Base-by-base conservation (phyloP, 2,797 vertebrate genomes). In the Melanitta fusca region DNA sequence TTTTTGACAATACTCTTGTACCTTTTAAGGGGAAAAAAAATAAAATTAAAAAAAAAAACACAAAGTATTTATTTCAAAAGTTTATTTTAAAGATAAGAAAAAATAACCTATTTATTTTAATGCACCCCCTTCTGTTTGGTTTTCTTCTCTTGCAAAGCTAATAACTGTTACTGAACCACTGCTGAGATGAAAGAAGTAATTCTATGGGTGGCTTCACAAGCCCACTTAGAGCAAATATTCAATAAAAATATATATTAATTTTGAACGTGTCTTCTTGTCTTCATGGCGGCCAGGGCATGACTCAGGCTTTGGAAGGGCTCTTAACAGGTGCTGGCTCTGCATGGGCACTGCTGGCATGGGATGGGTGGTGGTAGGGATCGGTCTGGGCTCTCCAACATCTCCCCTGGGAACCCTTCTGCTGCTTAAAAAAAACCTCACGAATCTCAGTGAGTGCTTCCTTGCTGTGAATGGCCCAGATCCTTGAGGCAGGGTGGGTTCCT, bases 1-100 rank as follows among this genome's bases (percentile, higher is more conserved):
- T 94, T 97, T 97, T 97, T 95, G 92, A 96, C 95, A 95, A 92
- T 75, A 88, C 90, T 96, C 96, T 96, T 96, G 71, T 94, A 97
- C 71, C 95, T 92, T 96, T 92, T 88, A 96, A 88, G 88, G 61
- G 38, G 34, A 78, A 89, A 68, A 43, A 43, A 13, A 62, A 39
- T 25, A 61, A 28, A 19, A 43, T 30, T 34, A 49, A 6, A 21
- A 39, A 92, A 72, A 66, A 57, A 27, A 27, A 57, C 49, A 49
- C 84, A 94, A 97, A 96, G 86, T 97, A 97, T 98, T 98, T 98
- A 97, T 98, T 98, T 97, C 96, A 96, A 96, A 97, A 97, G 73
- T 97, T 98, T 97, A 97, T 98, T 98, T 98, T 97, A 97, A 97
- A 97, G 96, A 93, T 90, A 96, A 96, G 65, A 81, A 96, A 95